Evolutionary conservation across 1,140 invertebrate genomes (phyloP).

Genomic region (Hylaeus anthracinus): DNA sequence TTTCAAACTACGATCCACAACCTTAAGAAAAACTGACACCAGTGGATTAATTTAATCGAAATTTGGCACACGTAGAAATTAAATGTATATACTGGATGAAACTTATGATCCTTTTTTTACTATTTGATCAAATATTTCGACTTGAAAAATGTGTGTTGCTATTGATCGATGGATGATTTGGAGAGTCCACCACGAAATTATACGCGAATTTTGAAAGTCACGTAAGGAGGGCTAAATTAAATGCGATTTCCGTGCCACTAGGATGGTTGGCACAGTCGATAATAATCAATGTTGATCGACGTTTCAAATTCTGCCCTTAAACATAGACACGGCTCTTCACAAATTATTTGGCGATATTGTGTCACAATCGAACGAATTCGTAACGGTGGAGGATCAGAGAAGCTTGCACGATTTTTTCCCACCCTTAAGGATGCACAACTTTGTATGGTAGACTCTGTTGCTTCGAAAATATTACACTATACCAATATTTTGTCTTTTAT

Average conservation of each 20-base stretch:
- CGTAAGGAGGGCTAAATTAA: slow-evolving; percentile 38
- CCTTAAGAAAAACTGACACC: no score
- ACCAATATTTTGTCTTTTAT: background rate
- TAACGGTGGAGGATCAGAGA: background rate
- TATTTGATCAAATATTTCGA: no score
- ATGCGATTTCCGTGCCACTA: slow-evolving; percentile 47
- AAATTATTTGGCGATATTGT: slow-evolving; percentile 7
- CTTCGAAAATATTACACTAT: no score
- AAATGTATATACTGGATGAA: no score
- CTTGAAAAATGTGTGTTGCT: no score
- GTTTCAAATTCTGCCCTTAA: slow-evolving; percentile 18
- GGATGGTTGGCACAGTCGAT: slow-evolving; percentile 47
- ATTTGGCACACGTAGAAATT: no score
- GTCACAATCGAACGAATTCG: background rate
- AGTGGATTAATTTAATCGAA: no score
- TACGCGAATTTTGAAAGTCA: slow-evolving; percentile 31
- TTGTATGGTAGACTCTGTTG: background rate
- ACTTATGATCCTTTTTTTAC: no score
- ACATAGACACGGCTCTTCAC: background rate
- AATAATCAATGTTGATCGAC: slow-evolving; percentile 56
- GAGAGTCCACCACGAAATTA: background rate
- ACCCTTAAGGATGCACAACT: background rate
- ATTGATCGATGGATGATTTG: background rate
- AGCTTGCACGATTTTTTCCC: background rate
- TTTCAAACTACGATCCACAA: no score